Evolutionary conservation across 2,113 vertebrate genomes (phyloP).

Genomic region (Myrmecophaga tridactyla): DNA sequence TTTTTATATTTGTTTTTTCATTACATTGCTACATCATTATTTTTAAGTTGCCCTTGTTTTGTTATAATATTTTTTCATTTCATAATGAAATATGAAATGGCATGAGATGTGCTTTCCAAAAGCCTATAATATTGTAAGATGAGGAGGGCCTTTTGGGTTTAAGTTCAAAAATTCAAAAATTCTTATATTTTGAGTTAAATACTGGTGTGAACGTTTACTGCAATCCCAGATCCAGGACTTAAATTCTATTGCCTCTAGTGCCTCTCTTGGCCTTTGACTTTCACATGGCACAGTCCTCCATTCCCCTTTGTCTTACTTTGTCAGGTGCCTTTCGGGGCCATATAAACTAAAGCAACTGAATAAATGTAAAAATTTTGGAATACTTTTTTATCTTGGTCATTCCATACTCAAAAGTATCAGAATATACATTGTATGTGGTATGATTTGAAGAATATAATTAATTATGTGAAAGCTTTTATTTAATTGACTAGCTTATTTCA

Average conservation of each 20-base stretch:
- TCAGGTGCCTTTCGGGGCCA: neutral
- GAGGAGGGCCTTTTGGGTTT: neutral
- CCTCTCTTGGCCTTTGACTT: neutral
- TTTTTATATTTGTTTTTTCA: neutral
- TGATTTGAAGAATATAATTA: neutral
- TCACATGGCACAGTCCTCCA: too few species aligned
- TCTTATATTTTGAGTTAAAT: neutral
- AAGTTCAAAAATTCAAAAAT: neutral
- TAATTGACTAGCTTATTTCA: neutral
- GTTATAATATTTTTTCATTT: neutral
- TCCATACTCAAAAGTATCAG: too few species aligned
- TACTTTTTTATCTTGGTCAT: too few species aligned
- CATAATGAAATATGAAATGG: too few species aligned
- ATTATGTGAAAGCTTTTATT: neutral
- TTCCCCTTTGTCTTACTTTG: too few species aligned
- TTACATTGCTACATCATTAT: neutral
- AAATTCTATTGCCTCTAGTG: neutral
- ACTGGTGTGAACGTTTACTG: neutral
- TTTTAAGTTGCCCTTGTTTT: neutral
- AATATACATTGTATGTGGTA: neutral
- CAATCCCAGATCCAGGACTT: neutral
- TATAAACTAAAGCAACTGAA: too few species aligned
- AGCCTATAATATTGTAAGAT: neutral
- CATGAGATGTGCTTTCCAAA: neutral
- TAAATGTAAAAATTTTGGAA: too few species aligned